Percentiles rank a stretch among this genome's conserved stretches.
These are phyloP conservation scores for Fissipunctia ypsillon DNA, from an alignment of 2,888 invertebrate species.

Conservation along the genomic window DNA sequence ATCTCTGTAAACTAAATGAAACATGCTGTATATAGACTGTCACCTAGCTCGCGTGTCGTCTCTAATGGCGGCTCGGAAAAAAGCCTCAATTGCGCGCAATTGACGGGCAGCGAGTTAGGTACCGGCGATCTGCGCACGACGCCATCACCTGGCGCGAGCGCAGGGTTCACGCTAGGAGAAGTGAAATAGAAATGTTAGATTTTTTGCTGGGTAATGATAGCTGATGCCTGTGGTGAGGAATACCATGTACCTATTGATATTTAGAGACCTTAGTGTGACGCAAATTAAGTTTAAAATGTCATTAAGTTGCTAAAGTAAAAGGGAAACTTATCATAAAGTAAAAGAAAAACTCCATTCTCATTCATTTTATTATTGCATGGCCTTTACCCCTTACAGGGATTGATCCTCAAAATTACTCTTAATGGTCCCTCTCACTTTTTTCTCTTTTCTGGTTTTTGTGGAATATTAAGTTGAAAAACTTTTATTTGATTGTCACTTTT, in stretches of 20 bases:
- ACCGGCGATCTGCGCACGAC: constrained; percentile 83
- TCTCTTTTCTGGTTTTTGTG: no score
- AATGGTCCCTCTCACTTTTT: no score
- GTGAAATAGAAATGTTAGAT: background rate
- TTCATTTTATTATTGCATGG: background rate
- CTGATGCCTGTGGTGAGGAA: no score
- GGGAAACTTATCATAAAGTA: no score
- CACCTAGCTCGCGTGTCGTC: constrained; percentile 82
- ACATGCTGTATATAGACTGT: constrained; percentile 74
- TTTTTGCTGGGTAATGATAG: background rate
- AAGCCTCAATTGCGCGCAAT: constrained; percentile 86
- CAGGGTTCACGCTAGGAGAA: constrained; percentile 64
- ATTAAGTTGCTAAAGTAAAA: background rate
- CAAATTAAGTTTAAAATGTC: background rate
- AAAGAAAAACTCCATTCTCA: background rate
- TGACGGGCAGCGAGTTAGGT: constrained; percentile 82
- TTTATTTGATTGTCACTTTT: background rate
- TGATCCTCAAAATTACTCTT: background rate
- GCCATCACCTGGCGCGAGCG: constrained; percentile 79
- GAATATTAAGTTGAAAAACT: background rate
- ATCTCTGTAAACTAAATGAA: constrained; percentile 3
- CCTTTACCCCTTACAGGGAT: background rate
- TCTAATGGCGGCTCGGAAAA: constrained; percentile 85
- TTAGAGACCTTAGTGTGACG: background rate
- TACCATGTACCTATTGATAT: background rate